A percentile compares a stretch with the other conserved stretches of the same genome.
Conservation (phyloP, 2,113 vertebrate genomes). For the Uria aalge region DNA sequence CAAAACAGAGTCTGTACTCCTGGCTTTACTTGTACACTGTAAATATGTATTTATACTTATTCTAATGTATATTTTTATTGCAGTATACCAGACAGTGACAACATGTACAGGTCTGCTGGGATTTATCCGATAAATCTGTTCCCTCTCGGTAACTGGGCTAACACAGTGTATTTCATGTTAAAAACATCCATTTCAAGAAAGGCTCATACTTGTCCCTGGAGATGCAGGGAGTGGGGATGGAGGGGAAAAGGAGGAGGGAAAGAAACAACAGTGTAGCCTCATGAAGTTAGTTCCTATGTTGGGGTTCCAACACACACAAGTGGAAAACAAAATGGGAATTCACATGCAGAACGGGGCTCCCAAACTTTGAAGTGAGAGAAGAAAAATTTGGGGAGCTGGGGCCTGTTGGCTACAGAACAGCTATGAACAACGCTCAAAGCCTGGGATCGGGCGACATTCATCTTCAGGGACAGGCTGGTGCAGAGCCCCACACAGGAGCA, state of each 20-base stretch:
- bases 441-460: neutral
- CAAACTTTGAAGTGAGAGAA: neutral
- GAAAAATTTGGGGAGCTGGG: neutral
- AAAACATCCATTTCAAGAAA: neutral
- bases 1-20: slow-evolving; percentile 6
- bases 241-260: neutral
- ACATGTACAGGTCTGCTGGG: slow-evolving; percentile 8
- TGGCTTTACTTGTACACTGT: slow-evolving; percentile 41
- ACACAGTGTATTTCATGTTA: neutral
- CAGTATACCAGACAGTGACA: slow-evolving; percentile 27
- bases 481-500: neutral
- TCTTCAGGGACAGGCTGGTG: neutral
- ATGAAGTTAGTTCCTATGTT: neutral
- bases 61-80: slow-evolving; percentile 52
- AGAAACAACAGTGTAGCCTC: neutral
- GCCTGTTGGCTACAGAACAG: neutral
- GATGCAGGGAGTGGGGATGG: neutral
- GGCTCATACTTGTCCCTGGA: neutral
- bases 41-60: slow-evolving; percentile 59
- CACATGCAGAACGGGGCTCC: neutral
- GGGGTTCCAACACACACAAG: neutral
- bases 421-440: accelerated
- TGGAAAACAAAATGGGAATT: neutral
- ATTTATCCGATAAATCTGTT: slow-evolving; percentile 42
- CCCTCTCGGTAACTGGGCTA: neutral